Conservation (phyloP, 1,140 invertebrate species). For the Drosophila albomicans region DNA sequence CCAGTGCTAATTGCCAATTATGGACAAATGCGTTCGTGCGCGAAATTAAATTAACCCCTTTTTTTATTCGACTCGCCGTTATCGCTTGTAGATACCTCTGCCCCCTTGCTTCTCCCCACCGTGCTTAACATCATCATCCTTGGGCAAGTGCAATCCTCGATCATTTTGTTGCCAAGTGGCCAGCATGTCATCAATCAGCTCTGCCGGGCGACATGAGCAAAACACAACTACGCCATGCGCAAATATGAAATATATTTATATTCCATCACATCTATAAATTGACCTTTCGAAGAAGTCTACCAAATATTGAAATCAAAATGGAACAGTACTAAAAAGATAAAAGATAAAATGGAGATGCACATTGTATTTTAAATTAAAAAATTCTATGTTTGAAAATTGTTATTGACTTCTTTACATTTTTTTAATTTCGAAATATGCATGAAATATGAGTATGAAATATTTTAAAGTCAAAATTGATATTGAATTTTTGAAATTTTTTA, state of each 20-base stretch:
- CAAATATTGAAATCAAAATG: conserved; percentile 3
- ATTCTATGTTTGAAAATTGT: too few species aligned
- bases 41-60: conserved; percentile 83
- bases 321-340: too few species aligned
- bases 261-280: conserved; percentile 46
- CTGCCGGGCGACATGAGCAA: conserved; percentile 53
- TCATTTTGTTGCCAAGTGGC: conserved; percentile 60
- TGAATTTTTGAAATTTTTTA: too few species aligned
- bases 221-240: conserved; percentile 67
- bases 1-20: conserved; percentile 82
- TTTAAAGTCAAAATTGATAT: too few species aligned
- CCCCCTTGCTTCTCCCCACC: too few species aligned
- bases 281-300: conserved; percentile 14
- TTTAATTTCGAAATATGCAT: too few species aligned
- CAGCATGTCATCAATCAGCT: conserved; percentile 75
- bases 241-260: conserved; percentile 73
- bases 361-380: not conserved
- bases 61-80: conserved; percentile 54
- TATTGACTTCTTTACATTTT: too few species aligned
- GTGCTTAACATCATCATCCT: conserved; percentile 29
- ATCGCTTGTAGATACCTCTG: not conserved
- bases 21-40: conserved; percentile 77
- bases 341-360: too few species aligned
- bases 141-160: conserved; percentile 54
- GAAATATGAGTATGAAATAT: too few species aligned